Base-by-base conservation (phyloP, 2,797 vertebrate species). In the Rhinella marina region DNA sequence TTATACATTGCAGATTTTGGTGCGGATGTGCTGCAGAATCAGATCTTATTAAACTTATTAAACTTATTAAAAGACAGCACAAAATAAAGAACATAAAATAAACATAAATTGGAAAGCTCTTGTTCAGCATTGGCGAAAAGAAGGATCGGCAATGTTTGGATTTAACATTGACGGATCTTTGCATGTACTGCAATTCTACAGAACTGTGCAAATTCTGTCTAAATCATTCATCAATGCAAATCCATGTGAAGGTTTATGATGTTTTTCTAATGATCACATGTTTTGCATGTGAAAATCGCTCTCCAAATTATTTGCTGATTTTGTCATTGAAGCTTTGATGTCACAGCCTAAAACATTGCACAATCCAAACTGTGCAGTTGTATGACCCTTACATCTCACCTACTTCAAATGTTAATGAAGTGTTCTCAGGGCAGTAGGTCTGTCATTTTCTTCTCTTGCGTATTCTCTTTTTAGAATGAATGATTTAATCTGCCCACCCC, bases 241-340 rank as follows among this genome's bases (percentile, higher is more conserved):
- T 62, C 8, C 21, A 62, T 62, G 61, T 62, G 21, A 62, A n/a
- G 61, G 21, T 62, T 14, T 13, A 11, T n/a, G n/a, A 66, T 23
- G 61, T 27, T 66, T 14, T 66, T 66, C n/a, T 14, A 62, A 6
- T 7, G 14, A 14, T 72, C 17, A 7, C 6, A 70, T 16, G 8
- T 32, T 68, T 29, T 19, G 7, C 68, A 17, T 70, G 27, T 17
- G 16, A 72, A 29, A 3, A 68, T 27, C 68, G 3, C 7, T 68
- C 6, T 27, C 16, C 8, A 29, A 32, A 72, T 32, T 9, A 72
- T 72, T 72, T 72, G 27, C 27, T 17, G 29, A 72, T 72, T 68
- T 72, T 72, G 29, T 32, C 68, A 32, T 32, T 72, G 16, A 32
- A 9, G 68, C 68, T 72, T 72, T 72, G 68, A 72, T 72, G 68